phyloP scores from a whole-genome alignment of 2,113 vertebrate genomes.

The Chaenogobius annularis region DNA sequence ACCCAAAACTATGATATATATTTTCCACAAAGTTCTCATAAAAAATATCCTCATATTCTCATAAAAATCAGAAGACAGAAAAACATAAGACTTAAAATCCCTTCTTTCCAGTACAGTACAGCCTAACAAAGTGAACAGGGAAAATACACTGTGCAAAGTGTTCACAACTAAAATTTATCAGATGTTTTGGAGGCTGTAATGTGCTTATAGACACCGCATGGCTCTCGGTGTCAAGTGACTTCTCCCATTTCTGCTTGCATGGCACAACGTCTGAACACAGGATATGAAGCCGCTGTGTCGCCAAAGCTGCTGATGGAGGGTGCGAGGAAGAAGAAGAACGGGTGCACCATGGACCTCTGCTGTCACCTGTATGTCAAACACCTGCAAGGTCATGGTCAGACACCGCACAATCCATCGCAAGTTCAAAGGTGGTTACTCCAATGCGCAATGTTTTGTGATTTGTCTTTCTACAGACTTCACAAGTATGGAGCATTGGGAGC shows the following conservation, averaged over 20 bases:
- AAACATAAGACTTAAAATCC: background rate
- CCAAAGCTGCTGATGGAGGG: constrained; percentile 65
- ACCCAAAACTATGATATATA: background rate
- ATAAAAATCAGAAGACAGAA: too few relatives aligned
- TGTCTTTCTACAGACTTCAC: constrained; percentile 23
- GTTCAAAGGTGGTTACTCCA: constrained; percentile 1
- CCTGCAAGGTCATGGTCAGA: constrained; percentile 50
- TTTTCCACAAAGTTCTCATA: too few relatives aligned
- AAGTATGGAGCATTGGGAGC: constrained; percentile 9
- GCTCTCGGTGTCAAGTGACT: constrained; percentile 51
- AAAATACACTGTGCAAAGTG: constrained; percentile 9
- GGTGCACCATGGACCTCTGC: constrained; percentile 45
- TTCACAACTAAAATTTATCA: constrained; percentile 36
- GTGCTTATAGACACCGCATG: constrained; percentile 36
- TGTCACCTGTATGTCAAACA: constrained; percentile 41
- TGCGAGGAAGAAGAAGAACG: constrained; percentile 17
- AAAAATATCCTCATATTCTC: too few relatives aligned
- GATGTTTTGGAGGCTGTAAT: constrained; percentile 44
- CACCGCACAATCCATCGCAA: background rate
- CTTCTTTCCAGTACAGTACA: constrained; percentile 8
- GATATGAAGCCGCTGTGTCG: constrained; percentile 58
- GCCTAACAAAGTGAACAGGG: constrained; percentile 5
- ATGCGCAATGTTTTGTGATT: constrained; percentile 23
- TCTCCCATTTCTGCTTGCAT: constrained; percentile 72
- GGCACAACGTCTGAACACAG: constrained; percentile 61